A percentile compares a stretch with the other conserved stretches of the same genome.
Conservation (phyloP, 2,888 invertebrate species). For the Linnaemya tessellans region DNA sequence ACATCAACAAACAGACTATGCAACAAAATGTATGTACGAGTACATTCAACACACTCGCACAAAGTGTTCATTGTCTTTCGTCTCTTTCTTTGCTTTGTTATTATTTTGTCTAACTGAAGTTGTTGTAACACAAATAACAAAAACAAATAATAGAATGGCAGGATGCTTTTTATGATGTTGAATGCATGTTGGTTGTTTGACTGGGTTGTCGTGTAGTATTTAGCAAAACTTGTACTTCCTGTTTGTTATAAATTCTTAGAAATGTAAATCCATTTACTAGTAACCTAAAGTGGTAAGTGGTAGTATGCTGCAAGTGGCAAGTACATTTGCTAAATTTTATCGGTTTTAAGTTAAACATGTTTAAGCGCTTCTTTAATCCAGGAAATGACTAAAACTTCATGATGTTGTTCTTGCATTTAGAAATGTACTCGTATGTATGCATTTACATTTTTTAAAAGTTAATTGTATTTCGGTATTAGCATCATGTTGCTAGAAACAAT, state of each 20-base stretch:
- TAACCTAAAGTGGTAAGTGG: constrained; percentile 36
- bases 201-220: constrained; percentile 29
- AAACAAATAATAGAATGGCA: constrained; percentile 44
- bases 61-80: constrained; percentile 32
- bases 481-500: constrained; percentile 28
- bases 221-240: constrained; percentile 59
- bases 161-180: constrained; percentile 39
- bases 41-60: constrained; percentile 6
- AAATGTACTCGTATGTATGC: too few relatives aligned
- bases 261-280: constrained; percentile 50
- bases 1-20: constrained; percentile 7
- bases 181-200: constrained; percentile 47
- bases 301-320: constrained; percentile 9
- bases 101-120: constrained; percentile 64
- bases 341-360: constrained; percentile 25
- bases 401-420: not conserved
- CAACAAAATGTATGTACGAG: not conserved
- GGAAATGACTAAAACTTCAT: constrained; percentile 40
- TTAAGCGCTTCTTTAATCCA: constrained; percentile 1
- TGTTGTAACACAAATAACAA: constrained; percentile 28
- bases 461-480: not conserved
- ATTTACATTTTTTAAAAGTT: not conserved
- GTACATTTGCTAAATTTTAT: constrained; percentile 25
- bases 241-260: constrained; percentile 66
- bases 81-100: constrained; percentile 1